Evolutionary conservation across 1,140 invertebrate species (phyloP), one percentile per base, ranked within the genome.

Genomic region (Caenorhabditis brenneri): DNA sequence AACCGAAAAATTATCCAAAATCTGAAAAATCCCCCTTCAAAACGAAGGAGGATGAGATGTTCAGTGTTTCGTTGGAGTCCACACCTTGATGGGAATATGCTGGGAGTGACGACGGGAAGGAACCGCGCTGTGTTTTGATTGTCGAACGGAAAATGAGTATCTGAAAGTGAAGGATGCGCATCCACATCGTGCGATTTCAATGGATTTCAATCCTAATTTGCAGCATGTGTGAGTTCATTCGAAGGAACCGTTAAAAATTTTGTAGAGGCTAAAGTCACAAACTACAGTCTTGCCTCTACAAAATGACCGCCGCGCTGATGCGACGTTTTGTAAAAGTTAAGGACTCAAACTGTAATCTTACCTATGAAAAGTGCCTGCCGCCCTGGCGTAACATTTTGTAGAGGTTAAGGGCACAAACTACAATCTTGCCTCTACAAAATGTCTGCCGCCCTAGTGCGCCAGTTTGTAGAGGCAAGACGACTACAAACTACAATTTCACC

Each of bases 131-230:
- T 83, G 74, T 24, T 27, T 79, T 15, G 82, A 83, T 39, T 48
- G 10, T 39, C 46, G 82, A 19, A 80, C 82, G 2, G 19, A 36
- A 33, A 79, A 42, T 78, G 65, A 74, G 22, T 39, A 39, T 81
- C 31, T 53, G 10, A 48, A 36, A 39, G 51, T 85, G 15, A 29
- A 29, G 78, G 55, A 85, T 49, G 84, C 79, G 5, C 84, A 85
- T 82, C n/a, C 58, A n/a, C 79, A 81, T 58, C 22, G 80, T 10
- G 24, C 55, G 12, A 53, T 81, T 22, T 46, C 60, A 12, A 46
- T 85, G 46, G 84, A 85, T 74, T 85, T 85, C 46, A 85, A 85
- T 78, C 84, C 84, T 4, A 85, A 85, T 81, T 49, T 81, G 6
- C 84, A 85, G 48, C 79, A 83, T 79, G 36, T 65, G 82, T 83